A percentile compares a stretch with the other conserved stretches of the same genome.
These are phyloP conservation scores for Psittacula cyanocephala DNA, from an alignment of 2,113 vertebrate genomes.

Conservation along the genomic window DNA sequence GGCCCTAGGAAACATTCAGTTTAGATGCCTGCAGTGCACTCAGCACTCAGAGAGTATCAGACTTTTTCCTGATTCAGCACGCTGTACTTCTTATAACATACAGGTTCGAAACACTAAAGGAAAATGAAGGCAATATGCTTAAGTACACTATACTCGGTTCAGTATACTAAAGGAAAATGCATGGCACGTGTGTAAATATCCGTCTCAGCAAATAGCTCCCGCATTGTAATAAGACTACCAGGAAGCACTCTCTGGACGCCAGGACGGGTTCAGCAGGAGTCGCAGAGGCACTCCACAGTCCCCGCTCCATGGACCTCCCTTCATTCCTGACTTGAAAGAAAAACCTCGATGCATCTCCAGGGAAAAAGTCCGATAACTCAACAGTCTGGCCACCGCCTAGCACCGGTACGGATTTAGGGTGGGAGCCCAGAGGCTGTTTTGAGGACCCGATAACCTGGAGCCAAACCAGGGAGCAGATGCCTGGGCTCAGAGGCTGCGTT, in stretches of 20 bases:
- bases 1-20: no score
- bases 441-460: neutral
- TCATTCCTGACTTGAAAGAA: neutral
- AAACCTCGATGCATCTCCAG: neutral
- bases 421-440: neutral
- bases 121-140: neutral
- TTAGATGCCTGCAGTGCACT: no score
- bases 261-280: neutral
- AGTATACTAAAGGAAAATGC: neutral
- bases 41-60: no score
- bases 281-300: neutral
- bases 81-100: rapidly evolving
- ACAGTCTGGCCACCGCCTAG: neutral
- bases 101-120: rapidly evolving
- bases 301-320: neutral
- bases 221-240: rapidly evolving
- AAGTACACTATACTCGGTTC: neutral
- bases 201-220: neutral
- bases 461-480: neutral
- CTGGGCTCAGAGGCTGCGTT: rapidly evolving
- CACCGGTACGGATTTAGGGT: neutral
- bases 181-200: neutral
- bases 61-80: no score
- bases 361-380: neutral
- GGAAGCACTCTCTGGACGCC: neutral